These are phyloP conservation scores for Rhingia rostrata DNA, from an alignment of 2,888 invertebrate genomes.

Conservation along the genomic window DNA sequence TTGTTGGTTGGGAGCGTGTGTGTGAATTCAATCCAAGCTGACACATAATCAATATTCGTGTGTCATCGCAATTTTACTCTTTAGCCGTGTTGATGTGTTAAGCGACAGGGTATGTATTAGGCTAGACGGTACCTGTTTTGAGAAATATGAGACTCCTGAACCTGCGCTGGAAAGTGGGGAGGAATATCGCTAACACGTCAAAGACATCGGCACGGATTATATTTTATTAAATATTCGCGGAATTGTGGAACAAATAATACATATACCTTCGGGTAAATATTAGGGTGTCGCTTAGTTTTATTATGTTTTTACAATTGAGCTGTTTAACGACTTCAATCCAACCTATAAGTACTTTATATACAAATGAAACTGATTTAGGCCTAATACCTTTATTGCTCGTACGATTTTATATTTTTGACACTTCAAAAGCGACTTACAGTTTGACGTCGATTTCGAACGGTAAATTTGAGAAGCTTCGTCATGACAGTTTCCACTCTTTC, in stretches of 20 bases:
- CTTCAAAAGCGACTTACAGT: too few species aligned
- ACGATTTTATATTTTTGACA: too few species aligned
- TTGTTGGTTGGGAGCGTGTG: background rate
- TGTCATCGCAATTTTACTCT: conserved; percentile 36
- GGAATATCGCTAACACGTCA: conserved; percentile 33
- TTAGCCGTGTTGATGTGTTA: conserved; percentile 35
- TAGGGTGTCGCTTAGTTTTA: background rate
- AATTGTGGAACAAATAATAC: conserved; percentile 32
- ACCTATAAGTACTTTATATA: too few species aligned
- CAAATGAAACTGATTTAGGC: too few species aligned
- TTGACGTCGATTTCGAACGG: too few species aligned
- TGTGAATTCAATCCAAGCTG: conserved; percentile 33
- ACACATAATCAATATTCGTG: conserved; percentile 46
- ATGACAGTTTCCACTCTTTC: too few species aligned
- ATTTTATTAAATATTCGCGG: conserved; percentile 32
- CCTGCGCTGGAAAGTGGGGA: background rate
- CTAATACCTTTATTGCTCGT: too few species aligned
- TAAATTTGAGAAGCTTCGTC: too few species aligned
- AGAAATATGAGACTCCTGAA: too few species aligned
- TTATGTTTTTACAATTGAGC: too few species aligned
- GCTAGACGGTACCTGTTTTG: too few species aligned
- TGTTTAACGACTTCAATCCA: too few species aligned
- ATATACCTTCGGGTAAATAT: background rate
- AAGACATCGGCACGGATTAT: conserved; percentile 46
- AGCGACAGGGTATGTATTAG: background rate